Conservation (phyloP, 2,888 invertebrate species). For the Epirrhoe alternata region DNA sequence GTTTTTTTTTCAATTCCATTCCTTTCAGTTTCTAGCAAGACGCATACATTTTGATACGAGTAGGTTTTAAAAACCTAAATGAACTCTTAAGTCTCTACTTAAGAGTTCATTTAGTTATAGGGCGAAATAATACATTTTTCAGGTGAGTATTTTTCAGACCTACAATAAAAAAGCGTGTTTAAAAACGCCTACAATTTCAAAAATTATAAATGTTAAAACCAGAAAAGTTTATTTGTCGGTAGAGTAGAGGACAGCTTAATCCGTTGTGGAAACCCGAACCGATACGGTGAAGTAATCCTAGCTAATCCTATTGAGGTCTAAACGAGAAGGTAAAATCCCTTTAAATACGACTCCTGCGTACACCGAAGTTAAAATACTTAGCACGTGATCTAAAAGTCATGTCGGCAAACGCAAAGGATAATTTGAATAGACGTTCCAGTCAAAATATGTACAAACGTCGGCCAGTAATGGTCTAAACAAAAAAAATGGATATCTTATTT, state of each 20-base stretch:
- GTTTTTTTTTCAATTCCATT: no score
- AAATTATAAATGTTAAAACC: neutral
- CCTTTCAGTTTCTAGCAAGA: no score
- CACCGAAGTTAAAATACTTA: constrained; percentile 45
- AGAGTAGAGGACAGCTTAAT: neutral
- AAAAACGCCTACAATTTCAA: no score
- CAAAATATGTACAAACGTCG: constrained; percentile 82
- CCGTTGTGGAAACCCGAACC: neutral
- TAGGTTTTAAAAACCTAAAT: no score
- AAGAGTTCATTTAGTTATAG: no score
- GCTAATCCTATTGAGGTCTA: constrained; percentile 17
- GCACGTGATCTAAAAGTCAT: constrained; percentile 68
- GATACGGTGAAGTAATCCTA: constrained; percentile 21
- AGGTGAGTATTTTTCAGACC: no score
- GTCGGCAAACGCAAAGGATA: constrained; percentile 69
- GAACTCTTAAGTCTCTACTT: no score
- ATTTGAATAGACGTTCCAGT: constrained; percentile 68
- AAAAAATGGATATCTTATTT: constrained; percentile 84
- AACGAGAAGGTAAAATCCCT: constrained; percentile 14
- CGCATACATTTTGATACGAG: no score
- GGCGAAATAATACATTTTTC: no score
- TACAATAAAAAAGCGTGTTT: no score
- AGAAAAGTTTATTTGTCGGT: neutral
- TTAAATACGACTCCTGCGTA: constrained; percentile 18
- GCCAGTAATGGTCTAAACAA: constrained; percentile 74